Evolutionary conservation across 2,113 vertebrate genomes (phyloP), one percentile per base, ranked within the genome.

Genomic region (Turnix velox): DNA sequence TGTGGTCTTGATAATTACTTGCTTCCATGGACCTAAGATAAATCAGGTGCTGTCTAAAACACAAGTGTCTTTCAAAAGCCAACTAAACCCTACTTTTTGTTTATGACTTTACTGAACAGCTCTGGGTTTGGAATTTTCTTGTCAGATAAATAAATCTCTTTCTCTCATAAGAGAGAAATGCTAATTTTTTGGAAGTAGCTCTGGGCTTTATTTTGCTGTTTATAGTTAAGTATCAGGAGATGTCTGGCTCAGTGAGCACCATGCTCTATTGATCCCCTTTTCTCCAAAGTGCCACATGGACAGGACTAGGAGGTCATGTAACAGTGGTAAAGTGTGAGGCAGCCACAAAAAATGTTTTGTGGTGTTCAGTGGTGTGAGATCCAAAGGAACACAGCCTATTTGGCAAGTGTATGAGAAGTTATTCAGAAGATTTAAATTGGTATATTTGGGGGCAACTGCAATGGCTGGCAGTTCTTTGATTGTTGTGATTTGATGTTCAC

Each of bases 331-430:
- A 96, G 90, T 86, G 79, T 84, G 63, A 94, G 65, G 49, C 77
- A 88, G 59, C 40, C 84, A 92, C 73, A 96, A 92, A 72, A 95
- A 87, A 78, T 52, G 54, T 49, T 86, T 74, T 96, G 72, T 91
- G 78, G 62, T 55, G 30, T 80, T 90, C 87, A 37, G 45, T 72
- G 33, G 52, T 90, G 17, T 54, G 73, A 91, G 63, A 72, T 92
- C 74, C 88, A 88, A 93, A 88, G 59, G 54, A 74, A 45, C 48
- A 25, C 40, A 51, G 84, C 40, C 58, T 83, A 20, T 81, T 91
- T 86, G 88, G 67, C 82, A 87, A 84, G 45, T 59, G 33, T 93
- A 84, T 94, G 86, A 94, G 81, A 94, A 91, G 80, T 73, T 87
- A 92, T 94, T 95, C 74, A 77, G 73, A 73, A 86, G 67, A 30